Evolutionary conservation across 2,797 vertebrate genomes (phyloP).

Genomic region (Tokudaia muenninki): DNA sequence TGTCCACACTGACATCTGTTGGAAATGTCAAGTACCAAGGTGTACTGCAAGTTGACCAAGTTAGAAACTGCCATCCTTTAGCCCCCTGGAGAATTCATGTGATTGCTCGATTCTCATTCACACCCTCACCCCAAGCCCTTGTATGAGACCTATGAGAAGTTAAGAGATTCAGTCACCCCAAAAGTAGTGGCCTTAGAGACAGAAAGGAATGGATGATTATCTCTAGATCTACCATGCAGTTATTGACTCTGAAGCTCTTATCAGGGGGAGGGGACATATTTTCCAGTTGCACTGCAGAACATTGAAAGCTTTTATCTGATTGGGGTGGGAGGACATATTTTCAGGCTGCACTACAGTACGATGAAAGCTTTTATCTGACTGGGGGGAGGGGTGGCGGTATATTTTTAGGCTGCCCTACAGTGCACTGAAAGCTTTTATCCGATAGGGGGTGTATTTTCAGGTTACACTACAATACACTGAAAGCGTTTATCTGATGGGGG

Average conservation of each 20-base stretch:
- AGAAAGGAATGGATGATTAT: neutral
- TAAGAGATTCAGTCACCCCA: no score
- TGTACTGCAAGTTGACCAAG: neutral
- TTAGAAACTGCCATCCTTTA: neutral
- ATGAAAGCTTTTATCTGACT: neutral
- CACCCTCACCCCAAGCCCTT: neutral
- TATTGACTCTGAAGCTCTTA: neutral
- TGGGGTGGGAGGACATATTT: neutral
- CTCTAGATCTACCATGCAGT: neutral
- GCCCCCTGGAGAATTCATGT: neutral
- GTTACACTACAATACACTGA: neutral
- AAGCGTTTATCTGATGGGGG: neutral
- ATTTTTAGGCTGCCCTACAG: neutral
- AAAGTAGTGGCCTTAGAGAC: neutral
- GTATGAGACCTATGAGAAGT: neutral
- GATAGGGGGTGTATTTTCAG: conserved; percentile 30
- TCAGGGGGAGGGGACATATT: neutral
- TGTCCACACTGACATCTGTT: neutral
- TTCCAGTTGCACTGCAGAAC: neutral
- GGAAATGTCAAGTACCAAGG: neutral
- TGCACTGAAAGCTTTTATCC: neutral
- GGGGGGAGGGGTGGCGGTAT: neutral
- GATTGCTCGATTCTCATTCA: neutral
- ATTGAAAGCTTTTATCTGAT: neutral
- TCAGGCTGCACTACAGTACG: neutral